Evolutionary conservation across 2,888 invertebrate species (phyloP).

Genomic region (Heteromurus nitidus): DNA sequence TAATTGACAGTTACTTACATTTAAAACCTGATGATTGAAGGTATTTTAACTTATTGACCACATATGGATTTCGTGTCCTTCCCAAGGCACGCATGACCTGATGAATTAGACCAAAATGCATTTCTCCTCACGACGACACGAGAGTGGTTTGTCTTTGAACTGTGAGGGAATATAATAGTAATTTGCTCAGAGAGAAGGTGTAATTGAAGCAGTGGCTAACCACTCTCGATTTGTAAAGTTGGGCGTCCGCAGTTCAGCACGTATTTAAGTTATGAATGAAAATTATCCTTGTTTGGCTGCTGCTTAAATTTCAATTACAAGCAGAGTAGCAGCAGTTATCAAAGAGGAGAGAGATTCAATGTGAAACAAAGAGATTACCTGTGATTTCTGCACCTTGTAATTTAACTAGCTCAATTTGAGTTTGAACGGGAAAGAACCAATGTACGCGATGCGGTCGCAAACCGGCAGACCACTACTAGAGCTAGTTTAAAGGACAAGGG

Average conservation of each 20-base stretch:
- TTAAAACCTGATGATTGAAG: conserved; percentile 21
- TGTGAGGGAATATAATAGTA: too few relatives aligned
- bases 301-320: too few relatives aligned
- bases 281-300: too few relatives aligned
- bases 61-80: conserved; percentile 43
- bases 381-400: conserved; percentile 41
- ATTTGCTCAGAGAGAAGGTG: too few relatives aligned
- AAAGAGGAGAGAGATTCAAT: too few relatives aligned
- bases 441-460: not conserved
- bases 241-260: conserved; percentile 17
- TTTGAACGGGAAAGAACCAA: not conserved
- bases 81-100: conserved; percentile 22
- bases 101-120: conserved; percentile 19
- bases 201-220: too few relatives aligned
- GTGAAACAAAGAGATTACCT: conserved; percentile 45
- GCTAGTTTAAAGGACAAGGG: too few relatives aligned
- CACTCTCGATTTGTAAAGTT: too few relatives aligned
- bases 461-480: not conserved
- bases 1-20: not conserved
- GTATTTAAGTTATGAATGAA: too few relatives aligned
- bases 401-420: conserved; percentile 22
- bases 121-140: not conserved
- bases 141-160: too few relatives aligned
- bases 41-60: conserved; percentile 38
- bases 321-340: too few relatives aligned